These are phyloP conservation scores for Heterocephalus glaber DNA, from an alignment of 2,113 vertebrate species.

Conservation along the genomic window DNA sequence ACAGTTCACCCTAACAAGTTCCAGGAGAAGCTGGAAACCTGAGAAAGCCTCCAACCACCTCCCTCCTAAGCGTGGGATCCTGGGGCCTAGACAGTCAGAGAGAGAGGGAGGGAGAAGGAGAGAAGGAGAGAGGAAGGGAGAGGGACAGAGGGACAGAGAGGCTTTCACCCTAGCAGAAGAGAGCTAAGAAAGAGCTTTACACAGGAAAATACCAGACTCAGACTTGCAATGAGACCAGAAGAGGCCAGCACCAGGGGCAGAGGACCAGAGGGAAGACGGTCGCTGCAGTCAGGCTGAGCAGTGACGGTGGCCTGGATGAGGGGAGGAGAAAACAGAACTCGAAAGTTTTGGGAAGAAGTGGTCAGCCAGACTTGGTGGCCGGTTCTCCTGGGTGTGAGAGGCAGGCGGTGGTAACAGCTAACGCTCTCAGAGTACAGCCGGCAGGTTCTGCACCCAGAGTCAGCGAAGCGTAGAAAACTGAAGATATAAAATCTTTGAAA, in stretches of 20 bases:
- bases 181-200: not conserved
- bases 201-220: not conserved
- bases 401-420: fast-evolving
- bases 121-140: too few relatives aligned
- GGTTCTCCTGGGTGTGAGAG: not conserved
- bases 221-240: not conserved
- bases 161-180: not conserved
- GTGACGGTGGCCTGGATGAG: not conserved
- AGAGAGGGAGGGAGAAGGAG: not conserved
- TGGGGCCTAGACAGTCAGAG: not conserved
- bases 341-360: not conserved
- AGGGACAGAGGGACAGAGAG: not conserved
- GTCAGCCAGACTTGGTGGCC: not conserved
- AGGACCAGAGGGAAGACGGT: not conserved
- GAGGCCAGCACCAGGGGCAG: not conserved
- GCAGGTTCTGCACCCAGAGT: not conserved
- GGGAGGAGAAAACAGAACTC: not conserved
- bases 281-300: not conserved
- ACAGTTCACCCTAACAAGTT: not conserved
- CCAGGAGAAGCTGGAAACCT: not conserved
- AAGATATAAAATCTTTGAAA: not conserved
- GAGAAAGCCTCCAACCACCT: not conserved
- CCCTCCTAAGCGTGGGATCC: too few relatives aligned
- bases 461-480: not conserved
- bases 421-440: not conserved